Base-by-base conservation (phyloP, 2,797 vertebrate species). In the Arrhamphus sclerolepis region DNA sequence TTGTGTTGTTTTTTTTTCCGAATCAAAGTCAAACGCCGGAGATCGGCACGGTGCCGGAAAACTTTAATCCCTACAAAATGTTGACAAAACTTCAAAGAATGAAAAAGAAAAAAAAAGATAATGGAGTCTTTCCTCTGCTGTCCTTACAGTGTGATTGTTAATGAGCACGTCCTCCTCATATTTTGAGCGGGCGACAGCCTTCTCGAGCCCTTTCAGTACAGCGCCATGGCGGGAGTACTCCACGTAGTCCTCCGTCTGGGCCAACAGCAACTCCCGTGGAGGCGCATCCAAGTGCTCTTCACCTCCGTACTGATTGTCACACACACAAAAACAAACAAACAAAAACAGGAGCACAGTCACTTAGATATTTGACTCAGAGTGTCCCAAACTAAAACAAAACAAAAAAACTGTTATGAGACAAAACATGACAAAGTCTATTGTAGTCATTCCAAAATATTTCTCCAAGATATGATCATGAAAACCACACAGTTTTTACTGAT, bases 181-280 rank as follows among this genome's bases (percentile, higher is more conserved):
- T 75, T 99, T 98, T 41, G 97, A 98, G 64, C 95, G 94, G 22
- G 94, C 95, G 6, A 98, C 87, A 7, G 97, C 98, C 75, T 98
- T 96, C 77, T 99, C 96, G 28, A 95, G 97, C 13, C 98, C 98
- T 89, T 98, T 98, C 73, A 99, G 92, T 38, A 99, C 94, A 1
- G 97, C 97, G 1, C 98, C 98, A 5, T 98, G 97, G 28, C 98
- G 94, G 5, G 97, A 98, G 75, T 99, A 99, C 78, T 99, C 97
- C 75, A 98, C 92, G 0, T 99, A 99, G 81, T 99, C 96, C 84
- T 99, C 98, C 0, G 97, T 99, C 84, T 99, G 98, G 46, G 97
- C 98, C 83, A 99, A 75, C 1, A 99, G 92, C 75, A 99, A 80
- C 77, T 99, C 97, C 59, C 93, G 90, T 0, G 97, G 95, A 14